A percentile compares a stretch with the other conserved stretches of the same genome.
These are phyloP conservation scores for Tachypleus tridentatus DNA, from an alignment of 1,140 invertebrate species.

Conservation along the genomic window DNA sequence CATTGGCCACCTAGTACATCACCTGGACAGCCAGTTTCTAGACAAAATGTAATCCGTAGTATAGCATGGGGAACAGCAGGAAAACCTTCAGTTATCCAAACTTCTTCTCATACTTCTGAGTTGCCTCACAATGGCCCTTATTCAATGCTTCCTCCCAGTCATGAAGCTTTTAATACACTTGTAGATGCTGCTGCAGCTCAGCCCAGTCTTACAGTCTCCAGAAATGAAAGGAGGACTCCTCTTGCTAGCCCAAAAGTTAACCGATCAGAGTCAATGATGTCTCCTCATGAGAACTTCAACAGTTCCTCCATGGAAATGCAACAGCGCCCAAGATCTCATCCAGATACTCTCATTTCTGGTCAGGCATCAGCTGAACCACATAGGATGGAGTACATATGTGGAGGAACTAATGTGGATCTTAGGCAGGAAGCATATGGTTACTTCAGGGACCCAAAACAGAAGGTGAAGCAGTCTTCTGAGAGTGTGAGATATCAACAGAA, in stretches of 20 bases:
- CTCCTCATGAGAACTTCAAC: conserved; percentile 20
- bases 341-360: too few species aligned
- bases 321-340: conserved; percentile 17
- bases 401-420: too few species aligned
- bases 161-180: conserved; percentile 67
- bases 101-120: conserved; percentile 8
- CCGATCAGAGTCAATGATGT: too few species aligned
- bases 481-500: too few species aligned
- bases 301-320: conserved; percentile 25
- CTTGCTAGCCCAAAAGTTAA: background rate
- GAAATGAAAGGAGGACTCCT: conserved; percentile 16
- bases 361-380: too few species aligned
- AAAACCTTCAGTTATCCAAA: conserved; percentile 30
- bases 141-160: conserved; percentile 22
- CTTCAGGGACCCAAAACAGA: too few species aligned
- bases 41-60: conserved; percentile 14
- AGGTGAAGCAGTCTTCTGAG: too few species aligned
- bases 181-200: conserved; percentile 77
- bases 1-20: too few species aligned
- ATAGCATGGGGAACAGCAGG: conserved; percentile 26
- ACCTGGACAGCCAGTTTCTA: conserved; percentile 1
- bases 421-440: too few species aligned
- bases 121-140: too few species aligned
- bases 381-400: too few species aligned
- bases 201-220: conserved; percentile 64